Conservation (phyloP, 2,888 invertebrate genomes). For the Thymelicus acteon region DNA sequence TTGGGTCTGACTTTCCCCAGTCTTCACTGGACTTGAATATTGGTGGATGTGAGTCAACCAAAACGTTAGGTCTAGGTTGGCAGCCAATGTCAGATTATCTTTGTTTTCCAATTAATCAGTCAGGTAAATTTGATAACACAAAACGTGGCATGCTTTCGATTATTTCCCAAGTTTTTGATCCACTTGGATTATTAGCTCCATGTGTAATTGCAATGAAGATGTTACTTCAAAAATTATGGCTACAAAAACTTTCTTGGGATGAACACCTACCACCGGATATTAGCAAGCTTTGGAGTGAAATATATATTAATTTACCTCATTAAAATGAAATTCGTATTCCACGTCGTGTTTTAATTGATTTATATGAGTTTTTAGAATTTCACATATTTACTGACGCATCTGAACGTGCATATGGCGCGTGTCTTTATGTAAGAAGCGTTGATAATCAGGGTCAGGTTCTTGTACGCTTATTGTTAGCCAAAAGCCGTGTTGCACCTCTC, state of each 20-base stretch:
- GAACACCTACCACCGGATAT: neutral
- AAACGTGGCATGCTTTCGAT: constrained; percentile 4
- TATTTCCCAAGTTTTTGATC: constrained; percentile 11
- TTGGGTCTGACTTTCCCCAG: too few relatives aligned
- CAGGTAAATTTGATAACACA: neutral
- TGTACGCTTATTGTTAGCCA: constrained; percentile 4
- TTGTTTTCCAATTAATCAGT: too few relatives aligned
- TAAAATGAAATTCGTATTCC: too few relatives aligned
- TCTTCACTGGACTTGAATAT: too few relatives aligned
- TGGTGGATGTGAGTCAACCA: too few relatives aligned
- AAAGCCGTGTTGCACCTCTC: constrained; percentile 10
- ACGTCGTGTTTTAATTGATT: neutral
- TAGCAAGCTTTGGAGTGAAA: neutral
- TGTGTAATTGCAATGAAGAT: constrained; percentile 13
- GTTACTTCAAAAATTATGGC: constrained; percentile 9
- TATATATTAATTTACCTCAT: too few relatives aligned
- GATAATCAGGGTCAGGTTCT: neutral
- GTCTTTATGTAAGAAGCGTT: constrained; percentile 20
- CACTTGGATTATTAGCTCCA: constrained; percentile 6
- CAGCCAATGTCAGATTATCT: too few relatives aligned
- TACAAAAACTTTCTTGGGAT: constrained; percentile 24
- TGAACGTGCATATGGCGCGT: constrained; percentile 23
- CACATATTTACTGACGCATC: constrained; percentile 41
- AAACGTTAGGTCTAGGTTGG: too few relatives aligned
- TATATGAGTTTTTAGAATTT: constrained; percentile 1